phyloP scores from a whole-genome alignment of 2,888 invertebrate genomes.

The Xestia xanthographa region DNA sequence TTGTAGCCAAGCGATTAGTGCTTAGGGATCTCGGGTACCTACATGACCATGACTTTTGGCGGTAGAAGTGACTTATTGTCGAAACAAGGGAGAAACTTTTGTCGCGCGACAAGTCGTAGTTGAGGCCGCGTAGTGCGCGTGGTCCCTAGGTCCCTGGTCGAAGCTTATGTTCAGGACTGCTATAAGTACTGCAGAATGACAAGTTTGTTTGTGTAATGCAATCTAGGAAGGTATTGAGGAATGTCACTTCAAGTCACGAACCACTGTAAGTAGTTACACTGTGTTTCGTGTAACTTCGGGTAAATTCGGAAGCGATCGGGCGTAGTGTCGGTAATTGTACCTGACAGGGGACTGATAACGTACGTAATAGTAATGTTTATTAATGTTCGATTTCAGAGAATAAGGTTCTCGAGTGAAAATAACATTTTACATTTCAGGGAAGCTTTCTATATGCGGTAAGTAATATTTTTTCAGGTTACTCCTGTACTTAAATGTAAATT shows the following conservation, averaged over 20 bases:
- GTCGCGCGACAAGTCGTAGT: too few relatives aligned
- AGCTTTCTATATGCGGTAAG: neutral
- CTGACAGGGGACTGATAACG: conserved; percentile 46
- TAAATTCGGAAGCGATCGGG: neutral
- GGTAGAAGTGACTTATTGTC: neutral
- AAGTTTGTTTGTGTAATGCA: too few relatives aligned
- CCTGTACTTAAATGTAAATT: neutral
- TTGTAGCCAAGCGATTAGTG: neutral
- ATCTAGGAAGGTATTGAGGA: neutral
- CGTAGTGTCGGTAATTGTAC: conserved; percentile 26
- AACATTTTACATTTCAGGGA: neutral
- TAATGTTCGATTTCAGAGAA: conserved; percentile 3
- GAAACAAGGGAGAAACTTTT: too few relatives aligned
- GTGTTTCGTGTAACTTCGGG: conserved; percentile 3
- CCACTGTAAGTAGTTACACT: neutral
- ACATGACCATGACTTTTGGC: neutral
- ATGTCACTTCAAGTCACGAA: neutral
- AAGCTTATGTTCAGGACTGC: too few relatives aligned
- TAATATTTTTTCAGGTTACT: neutral
- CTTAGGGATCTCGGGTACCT: too few relatives aligned
- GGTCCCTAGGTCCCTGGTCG: neutral
- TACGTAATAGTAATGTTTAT: conserved; percentile 37
- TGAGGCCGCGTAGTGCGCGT: neutral
- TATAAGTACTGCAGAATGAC: too few relatives aligned
- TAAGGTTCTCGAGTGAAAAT: conserved; percentile 6